These are phyloP conservation scores for Phodopus roborovskii DNA, from an alignment of 2,113 vertebrate genomes.

Conservation along the genomic window DNA sequence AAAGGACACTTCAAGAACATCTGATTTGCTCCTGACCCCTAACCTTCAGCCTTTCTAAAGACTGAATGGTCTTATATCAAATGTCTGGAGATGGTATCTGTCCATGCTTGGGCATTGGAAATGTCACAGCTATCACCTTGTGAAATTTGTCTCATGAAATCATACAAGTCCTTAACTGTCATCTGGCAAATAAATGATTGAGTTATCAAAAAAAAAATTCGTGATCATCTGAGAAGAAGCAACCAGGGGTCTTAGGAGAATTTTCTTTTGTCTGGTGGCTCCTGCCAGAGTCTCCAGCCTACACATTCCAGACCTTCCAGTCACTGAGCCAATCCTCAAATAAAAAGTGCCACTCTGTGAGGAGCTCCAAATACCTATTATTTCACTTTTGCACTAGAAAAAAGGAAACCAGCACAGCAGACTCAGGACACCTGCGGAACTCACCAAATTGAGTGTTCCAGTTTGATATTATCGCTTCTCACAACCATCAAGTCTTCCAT, in stretches of 20 bases:
- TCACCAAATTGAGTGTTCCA: background rate
- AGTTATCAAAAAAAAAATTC: no score
- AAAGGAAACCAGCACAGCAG: background rate
- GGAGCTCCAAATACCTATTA: background rate
- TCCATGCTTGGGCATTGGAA: background rate
- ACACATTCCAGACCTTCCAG: background rate
- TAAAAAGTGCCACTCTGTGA: background rate
- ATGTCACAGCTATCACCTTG: background rate
- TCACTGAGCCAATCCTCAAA: background rate
- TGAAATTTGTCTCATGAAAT: background rate
- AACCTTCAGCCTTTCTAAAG: background rate
- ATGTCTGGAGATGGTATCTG: background rate
- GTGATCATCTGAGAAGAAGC: background rate
- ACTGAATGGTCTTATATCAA: background rate
- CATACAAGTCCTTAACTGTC: background rate
- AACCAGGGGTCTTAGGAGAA: background rate
- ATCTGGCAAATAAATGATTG: slow-evolving; percentile 17
- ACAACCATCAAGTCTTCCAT: background rate
- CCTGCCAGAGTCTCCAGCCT: background rate
- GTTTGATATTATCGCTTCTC: background rate
- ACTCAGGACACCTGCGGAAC: no score
- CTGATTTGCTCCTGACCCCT: background rate
- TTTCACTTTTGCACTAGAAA: slow-evolving; percentile 2
- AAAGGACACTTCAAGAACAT: background rate
- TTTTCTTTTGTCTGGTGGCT: background rate